Conservation (phyloP, 2,113 vertebrate species). For the Ptyas mucosa region DNA sequence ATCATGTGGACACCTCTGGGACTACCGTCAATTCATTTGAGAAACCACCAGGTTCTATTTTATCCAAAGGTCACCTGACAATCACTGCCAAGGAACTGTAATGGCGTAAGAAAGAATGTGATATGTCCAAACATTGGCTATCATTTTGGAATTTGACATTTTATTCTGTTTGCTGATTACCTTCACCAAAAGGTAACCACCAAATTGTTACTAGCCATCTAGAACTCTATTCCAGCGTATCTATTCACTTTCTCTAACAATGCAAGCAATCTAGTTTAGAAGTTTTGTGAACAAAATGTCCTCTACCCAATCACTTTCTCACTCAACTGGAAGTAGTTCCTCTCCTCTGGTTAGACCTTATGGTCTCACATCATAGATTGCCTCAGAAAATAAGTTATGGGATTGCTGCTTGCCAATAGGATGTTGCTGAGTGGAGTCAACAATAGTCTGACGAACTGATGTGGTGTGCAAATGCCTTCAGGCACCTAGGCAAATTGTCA, state of each 20-base stretch:
- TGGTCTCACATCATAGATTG: not conserved
- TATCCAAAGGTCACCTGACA: not conserved
- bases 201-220: not conserved
- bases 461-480: constrained; percentile 14
- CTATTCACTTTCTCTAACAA: not conserved
- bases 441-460: constrained; percentile 14
- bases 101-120: not conserved
- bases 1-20: not conserved
- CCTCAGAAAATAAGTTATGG: not conserved
- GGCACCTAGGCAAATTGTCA: constrained; percentile 38
- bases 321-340: not conserved
- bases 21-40: not conserved
- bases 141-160: not conserved
- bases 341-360: rapidly evolving
- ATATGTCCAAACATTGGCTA: not conserved
- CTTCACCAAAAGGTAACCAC: not conserved
- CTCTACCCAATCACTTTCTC: rapidly evolving
- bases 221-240: not conserved
- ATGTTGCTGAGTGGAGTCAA: constrained; percentile 23
- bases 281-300: not conserved
- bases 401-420: constrained; percentile 16
- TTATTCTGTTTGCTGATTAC: not conserved
- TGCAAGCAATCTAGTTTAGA: not conserved
- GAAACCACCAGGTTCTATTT: not conserved
- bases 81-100: not conserved